These are phyloP conservation scores for Neoarius graeffei DNA, from an alignment of 2,113 vertebrate species.

Conservation along the genomic window DNA sequence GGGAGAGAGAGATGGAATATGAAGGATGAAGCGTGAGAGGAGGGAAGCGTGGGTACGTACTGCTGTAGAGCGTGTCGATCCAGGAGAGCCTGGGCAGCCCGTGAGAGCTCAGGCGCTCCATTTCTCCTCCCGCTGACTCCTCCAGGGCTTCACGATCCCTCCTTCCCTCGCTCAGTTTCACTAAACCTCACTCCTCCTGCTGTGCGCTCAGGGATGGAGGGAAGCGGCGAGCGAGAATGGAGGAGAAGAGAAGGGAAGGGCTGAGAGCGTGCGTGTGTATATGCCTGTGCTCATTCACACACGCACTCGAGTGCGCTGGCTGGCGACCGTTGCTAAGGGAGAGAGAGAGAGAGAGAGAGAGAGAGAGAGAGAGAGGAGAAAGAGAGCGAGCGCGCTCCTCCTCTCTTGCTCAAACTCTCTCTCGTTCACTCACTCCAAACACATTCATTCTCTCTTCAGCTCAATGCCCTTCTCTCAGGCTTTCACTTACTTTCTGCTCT, in stretches of 20 bases:
- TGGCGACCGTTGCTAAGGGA: constrained; percentile 55
- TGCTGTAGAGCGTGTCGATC: constrained; percentile 98
- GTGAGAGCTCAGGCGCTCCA: constrained; percentile 93
- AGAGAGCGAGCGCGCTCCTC: constrained; percentile 39
- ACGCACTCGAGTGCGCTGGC: constrained; percentile 3
- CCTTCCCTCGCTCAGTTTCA: constrained; percentile 27
- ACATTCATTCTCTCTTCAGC: neutral
- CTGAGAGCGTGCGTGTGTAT: neutral
- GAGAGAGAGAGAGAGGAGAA: constrained; percentile 40
- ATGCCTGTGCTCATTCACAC: constrained; percentile 1
- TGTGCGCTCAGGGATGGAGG: neutral
- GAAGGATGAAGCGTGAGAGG: neutral
- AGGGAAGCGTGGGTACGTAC: constrained; percentile 75
- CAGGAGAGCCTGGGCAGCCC: constrained; percentile 94
- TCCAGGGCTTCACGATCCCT: constrained; percentile 44
- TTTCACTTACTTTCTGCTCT: constrained; percentile 13
- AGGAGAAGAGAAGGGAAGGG: neutral
- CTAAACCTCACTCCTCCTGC: neutral
- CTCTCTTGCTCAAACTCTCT: neutral
- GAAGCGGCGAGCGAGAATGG: neutral
- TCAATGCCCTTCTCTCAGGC: neutral
- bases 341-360: constrained; percentile 40
- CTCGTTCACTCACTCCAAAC: neutral
- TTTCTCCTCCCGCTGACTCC: constrained; percentile 66
- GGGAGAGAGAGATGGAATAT: neutral